Evolutionary conservation across 1,140 invertebrate species (phyloP).

Genomic region (Epicauta chinensis): DNA sequence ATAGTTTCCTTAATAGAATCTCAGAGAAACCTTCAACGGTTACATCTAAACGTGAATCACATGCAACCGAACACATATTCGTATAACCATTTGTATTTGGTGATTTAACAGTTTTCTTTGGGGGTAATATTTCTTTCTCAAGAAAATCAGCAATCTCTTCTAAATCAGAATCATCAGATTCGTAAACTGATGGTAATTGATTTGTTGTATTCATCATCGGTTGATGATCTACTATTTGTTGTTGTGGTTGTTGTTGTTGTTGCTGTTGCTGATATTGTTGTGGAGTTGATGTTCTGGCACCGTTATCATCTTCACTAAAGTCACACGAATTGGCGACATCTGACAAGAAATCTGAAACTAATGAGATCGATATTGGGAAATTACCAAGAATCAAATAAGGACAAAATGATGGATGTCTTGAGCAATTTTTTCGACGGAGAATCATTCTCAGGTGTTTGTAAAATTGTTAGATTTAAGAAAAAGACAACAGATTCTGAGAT

Average conservation of each 20-base stretch:
- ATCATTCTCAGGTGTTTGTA: too few relatives aligned
- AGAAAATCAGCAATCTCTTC: constrained; percentile 63
- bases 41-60: constrained; percentile 71
- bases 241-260: constrained; percentile 21
- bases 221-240: constrained; percentile 27
- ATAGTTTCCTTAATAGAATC: constrained; percentile 60
- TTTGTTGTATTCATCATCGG: not conserved
- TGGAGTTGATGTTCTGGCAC: not conserved
- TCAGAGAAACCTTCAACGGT: constrained; percentile 67
- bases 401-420: too few relatives aligned
- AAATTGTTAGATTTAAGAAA: too few relatives aligned
- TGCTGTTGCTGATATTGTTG: constrained; percentile 16
- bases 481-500: too few relatives aligned
- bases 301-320: constrained; percentile 5
- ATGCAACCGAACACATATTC: constrained; percentile 55
- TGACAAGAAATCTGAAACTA: constrained; percentile 21
- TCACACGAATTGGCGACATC: constrained; percentile 26
- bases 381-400: not conserved
- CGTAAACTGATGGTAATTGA: constrained; percentile 56
- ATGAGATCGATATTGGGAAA: not conserved
- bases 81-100: constrained; percentile 22
- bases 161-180: constrained; percentile 66
- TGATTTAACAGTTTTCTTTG: constrained; percentile 23
- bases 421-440: too few relatives aligned
- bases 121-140: constrained; percentile 39